These are phyloP conservation scores for Scleropages formosus DNA, from an alignment of 2,797 vertebrate genomes.

Conservation along the genomic window DNA sequence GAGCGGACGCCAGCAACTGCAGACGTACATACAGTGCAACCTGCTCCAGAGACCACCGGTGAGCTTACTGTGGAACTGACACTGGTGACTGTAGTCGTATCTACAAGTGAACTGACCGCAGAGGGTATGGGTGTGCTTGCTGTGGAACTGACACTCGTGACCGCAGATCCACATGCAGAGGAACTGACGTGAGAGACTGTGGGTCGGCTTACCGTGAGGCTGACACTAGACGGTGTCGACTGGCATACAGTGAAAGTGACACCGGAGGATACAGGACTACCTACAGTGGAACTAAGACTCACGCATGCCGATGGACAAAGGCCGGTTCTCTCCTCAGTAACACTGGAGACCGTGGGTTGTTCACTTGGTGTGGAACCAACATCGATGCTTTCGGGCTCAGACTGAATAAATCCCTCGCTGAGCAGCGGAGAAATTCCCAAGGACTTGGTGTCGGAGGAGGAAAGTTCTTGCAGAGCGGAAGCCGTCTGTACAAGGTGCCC, in stretches of 20 bases:
- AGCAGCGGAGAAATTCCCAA: slow-evolving; percentile 22
- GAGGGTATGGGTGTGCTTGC: slow-evolving; percentile 22
- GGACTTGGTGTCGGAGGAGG: slow-evolving; percentile 17
- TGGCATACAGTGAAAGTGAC: slow-evolving; percentile 16
- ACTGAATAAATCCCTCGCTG: slow-evolving; percentile 12
- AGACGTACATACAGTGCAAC: slow-evolving; percentile 44
- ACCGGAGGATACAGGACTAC: slow-evolving; percentile 33
- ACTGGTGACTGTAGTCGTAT: slow-evolving; percentile 26
- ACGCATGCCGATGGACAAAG: neutral
- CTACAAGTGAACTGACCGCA: slow-evolving; percentile 38
- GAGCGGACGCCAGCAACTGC: slow-evolving; percentile 38
- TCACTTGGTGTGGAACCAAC: neutral
- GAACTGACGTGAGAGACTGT: no score
- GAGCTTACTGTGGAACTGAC: slow-evolving; percentile 38
- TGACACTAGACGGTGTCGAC: no score
- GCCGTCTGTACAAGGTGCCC: neutral
- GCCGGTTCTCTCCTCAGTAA: neutral
- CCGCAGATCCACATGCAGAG: slow-evolving; percentile 25
- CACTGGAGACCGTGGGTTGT: slow-evolving; percentile 12
- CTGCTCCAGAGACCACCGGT: slow-evolving; percentile 32
- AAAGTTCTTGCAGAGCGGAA: neutral
- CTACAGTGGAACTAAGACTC: slow-evolving; percentile 41
- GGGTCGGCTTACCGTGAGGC: no score
- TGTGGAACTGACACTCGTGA: slow-evolving; percentile 7
- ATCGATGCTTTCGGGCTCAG: slow-evolving; percentile 8